Conservation (phyloP, 1,140 invertebrate species). For the Batillaria attramentaria region DNA sequence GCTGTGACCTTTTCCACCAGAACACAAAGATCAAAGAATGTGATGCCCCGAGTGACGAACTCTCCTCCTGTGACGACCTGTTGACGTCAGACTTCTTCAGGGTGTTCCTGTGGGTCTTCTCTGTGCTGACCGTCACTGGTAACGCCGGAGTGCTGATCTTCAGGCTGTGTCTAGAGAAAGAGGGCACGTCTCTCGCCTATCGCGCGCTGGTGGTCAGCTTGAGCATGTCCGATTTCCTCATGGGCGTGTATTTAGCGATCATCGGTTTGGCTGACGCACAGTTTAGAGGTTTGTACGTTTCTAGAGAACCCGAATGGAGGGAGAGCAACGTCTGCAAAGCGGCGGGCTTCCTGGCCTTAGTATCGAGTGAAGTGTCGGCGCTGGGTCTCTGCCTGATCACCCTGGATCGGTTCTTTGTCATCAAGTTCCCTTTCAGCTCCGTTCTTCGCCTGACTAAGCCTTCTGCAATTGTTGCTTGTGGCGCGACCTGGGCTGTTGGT, state of each 20-base stretch:
- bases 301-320: not conserved
- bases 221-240: not conserved
- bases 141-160: not conserved
- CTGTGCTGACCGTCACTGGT: not conserved
- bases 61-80: slow-evolving; percentile 7
- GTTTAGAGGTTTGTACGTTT: not conserved
- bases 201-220: not conserved
- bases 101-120: not conserved
- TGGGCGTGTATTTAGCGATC: slow-evolving; percentile 13
- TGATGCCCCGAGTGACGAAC: not conserved
- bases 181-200: not conserved
- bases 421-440: not conserved
- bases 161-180: not conserved
- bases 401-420: not conserved
- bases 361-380: slow-evolving; percentile 11
- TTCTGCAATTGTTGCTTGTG: not conserved
- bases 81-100: not conserved
- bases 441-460: slow-evolving; percentile 25
- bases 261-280: not conserved
- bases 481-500: slow-evolving; percentile 24
- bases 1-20: not conserved
- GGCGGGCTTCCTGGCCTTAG: not conserved
- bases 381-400: slow-evolving; percentile 11
- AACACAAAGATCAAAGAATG: no score
- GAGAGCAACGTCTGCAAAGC: not conserved